Evolutionary conservation across 2,113 vertebrate species (phyloP), one percentile per base, ranked within the genome.

Genomic region (Lethenteron camtschaticum): DNA sequence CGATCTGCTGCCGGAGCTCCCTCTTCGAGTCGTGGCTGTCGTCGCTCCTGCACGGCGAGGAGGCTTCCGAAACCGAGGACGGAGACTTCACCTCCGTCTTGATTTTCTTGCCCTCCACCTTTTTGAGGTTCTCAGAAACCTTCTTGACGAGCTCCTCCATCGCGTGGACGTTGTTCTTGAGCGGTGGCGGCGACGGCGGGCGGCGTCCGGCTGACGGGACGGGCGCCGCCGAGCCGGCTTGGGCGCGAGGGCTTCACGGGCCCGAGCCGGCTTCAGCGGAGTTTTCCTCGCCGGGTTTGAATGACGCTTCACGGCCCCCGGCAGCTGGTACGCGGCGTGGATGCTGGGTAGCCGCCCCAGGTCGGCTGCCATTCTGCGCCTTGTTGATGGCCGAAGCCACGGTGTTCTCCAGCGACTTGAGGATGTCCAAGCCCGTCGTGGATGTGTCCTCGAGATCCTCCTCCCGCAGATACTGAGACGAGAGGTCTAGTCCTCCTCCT

Each of bases 91-190:
- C 63, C 24, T 66, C 63, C 24, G 63, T 11, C 24, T n/a, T 16
- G 24, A 9, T n/a, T 66, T 66, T 66, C n/a, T 24, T 66, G 63
- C 24, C 11, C n/a, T 66, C 63, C 24, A n/a, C 63, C 63, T 66
- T n/a, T 9, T 66, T n/a, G 72, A 81, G 86, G 81, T 89, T 96
- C 68, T 90, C 87, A 1, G 90, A 92, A 71, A 99, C 88, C 74
- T 99, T 99, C 80, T 94, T 91, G 69, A 99, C 92, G 2, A 99
- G 77, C 71, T 99, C 92, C 73, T 99, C 94, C 94, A 96, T 99
- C 70, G 94, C 94, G 4, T 87, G 82, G 11, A 99, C 89, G 8
- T 99, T 96, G 79, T 84, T 96, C 78, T 83, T 90, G 76, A 87
- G 89, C 76, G 83, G 86, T 1, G 85, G 88, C 1, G 94, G 88